Conservation (phyloP, 1,140 invertebrate species). For the Aphelinus certus region DNA sequence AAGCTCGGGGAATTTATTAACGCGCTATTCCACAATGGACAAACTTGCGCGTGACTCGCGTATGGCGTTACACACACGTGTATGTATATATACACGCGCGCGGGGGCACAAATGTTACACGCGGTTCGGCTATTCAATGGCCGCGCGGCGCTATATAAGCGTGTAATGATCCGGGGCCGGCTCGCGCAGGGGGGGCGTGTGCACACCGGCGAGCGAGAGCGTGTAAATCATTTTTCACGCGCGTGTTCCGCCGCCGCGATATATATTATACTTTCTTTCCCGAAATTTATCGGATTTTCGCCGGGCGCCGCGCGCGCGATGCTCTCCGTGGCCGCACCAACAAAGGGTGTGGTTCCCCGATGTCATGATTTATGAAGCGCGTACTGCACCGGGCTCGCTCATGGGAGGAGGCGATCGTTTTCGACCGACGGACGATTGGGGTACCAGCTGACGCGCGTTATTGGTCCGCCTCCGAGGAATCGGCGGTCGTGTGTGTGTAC, state of each 20-base stretch:
- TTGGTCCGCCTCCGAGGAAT: too few relatives aligned
- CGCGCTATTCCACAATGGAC: background rate
- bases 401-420: too few relatives aligned
- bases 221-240: conserved; percentile 26
- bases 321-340: too few relatives aligned
- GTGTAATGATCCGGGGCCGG: too few relatives aligned
- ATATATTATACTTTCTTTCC: background rate
- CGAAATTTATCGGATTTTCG: conserved; percentile 17
- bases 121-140: conserved; percentile 16
- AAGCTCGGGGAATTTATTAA: conserved; percentile 18
- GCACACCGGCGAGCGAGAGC: background rate
- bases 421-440: too few relatives aligned
- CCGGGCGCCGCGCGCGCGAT: background rate
- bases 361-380: too few relatives aligned
- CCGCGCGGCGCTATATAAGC: background rate
- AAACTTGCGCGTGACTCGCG: conserved; percentile 15
- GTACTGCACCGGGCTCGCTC: too few relatives aligned
- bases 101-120: background rate
- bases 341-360: too few relatives aligned
- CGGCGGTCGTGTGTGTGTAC: too few relatives aligned
- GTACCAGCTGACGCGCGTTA: too few relatives aligned
- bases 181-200: too few relatives aligned
- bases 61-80: background rate
- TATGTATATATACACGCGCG: too few relatives aligned
- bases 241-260: background rate